These are phyloP conservation scores for Palythoa heliodiscus DNA, from an alignment of 92 coral and sea anemone species.

Conservation along the genomic window DNA sequence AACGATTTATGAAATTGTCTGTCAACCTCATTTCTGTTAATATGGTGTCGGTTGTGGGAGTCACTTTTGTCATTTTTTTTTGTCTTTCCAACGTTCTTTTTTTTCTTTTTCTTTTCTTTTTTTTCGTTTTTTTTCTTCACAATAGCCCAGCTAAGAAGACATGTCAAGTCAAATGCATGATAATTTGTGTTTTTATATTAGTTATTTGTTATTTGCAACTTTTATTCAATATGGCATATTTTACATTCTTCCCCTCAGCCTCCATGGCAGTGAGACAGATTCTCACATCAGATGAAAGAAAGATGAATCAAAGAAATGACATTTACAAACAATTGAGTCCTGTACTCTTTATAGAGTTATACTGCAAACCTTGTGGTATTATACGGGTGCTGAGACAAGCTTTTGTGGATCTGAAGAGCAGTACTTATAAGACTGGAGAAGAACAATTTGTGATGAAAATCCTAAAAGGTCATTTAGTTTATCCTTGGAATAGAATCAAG, in stretches of 20 bases:
- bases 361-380: not conserved
- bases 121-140: no score
- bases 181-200: no score
- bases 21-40: no score
- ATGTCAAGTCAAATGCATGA: no score
- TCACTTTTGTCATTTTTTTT: no score
- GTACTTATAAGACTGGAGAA: not conserved
- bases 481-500: conserved; percentile 76
- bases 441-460: conserved; percentile 48
- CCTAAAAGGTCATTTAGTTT: conserved; percentile 70
- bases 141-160: no score
- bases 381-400: conserved; percentile 3
- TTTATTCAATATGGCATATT: not conserved
- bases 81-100: no score
- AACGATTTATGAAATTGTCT: no score
- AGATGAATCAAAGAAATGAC: not conserved
- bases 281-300: not conserved
- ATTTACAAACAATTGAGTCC: not conserved
- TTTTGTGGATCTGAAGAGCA: not conserved
- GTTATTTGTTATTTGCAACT: not conserved
- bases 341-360: not conserved
- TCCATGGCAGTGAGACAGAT: not conserved
- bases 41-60: no score
- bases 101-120: no score
- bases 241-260: not conserved